Evolutionary conservation across 2,888 invertebrate genomes (phyloP).

Genomic region (Cantharis flavilabris): DNA sequence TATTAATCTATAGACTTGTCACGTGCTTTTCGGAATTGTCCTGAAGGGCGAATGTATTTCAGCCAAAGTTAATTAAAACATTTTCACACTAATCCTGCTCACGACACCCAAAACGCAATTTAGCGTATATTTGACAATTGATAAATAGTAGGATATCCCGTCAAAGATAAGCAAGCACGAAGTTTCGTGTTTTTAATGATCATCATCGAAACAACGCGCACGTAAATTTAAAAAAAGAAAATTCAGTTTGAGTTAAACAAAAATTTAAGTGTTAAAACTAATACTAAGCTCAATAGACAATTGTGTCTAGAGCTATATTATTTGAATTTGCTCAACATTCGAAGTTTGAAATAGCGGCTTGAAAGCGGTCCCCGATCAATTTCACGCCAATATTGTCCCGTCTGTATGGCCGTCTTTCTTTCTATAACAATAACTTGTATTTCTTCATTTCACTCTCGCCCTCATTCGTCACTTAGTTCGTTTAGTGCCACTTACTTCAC

Average conservation of each 20-base stretch:
- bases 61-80: not conserved
- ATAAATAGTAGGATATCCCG: not conserved
- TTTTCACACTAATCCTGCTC: not conserved
- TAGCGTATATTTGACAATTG: not conserved
- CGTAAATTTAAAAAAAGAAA: not conserved
- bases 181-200: not conserved
- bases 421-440: conserved; percentile 26
- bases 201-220: not conserved
- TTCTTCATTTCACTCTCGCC: conserved; percentile 32
- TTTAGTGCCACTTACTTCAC: conserved; percentile 54
- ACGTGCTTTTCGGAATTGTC: not conserved
- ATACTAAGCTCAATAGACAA: conserved; percentile 21
- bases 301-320: conserved; percentile 39
- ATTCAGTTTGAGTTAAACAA: not conserved
- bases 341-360: conserved; percentile 46
- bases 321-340: conserved; percentile 53
- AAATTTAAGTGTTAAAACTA: not conserved
- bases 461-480: conserved; percentile 54
- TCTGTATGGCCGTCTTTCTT: conserved; percentile 36
- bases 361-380: conserved; percentile 50
- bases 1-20: not conserved
- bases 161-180: not conserved
- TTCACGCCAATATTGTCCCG: conserved; percentile 56
- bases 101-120: not conserved
- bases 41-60: not conserved